Percentiles rank a stretch among this genome's conserved stretches.
phyloP scores from a whole-genome alignment of 2,113 vertebrate genomes.

The Sterrhoptilus dennistouni region DNA sequence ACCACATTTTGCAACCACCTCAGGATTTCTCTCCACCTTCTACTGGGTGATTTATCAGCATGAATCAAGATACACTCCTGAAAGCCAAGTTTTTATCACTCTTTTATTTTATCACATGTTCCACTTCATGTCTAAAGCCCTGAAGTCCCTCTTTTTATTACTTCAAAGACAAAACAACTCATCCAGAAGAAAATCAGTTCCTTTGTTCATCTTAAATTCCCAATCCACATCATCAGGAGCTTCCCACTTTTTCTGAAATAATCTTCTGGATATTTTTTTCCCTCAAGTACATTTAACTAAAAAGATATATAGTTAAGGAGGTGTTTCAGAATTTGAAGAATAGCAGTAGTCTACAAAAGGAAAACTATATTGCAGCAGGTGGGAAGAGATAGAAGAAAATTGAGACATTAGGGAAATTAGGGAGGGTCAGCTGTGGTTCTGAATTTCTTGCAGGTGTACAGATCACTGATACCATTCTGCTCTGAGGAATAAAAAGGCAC shows the following conservation, averaged over 20 bases:
- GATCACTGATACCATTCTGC: not conserved
- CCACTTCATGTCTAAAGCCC: not conserved
- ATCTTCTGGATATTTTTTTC: not conserved
- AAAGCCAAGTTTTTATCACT: not conserved
- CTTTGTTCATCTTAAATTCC: not conserved
- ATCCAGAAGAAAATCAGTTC: not conserved
- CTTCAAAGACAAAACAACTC: not conserved
- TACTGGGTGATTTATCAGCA: not conserved
- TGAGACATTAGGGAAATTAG: not conserved
- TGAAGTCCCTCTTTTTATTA: not conserved
- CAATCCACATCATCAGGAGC: not conserved
- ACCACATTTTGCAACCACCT: fast-evolving
- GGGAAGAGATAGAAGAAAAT: not conserved
- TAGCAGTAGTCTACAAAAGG: not conserved
- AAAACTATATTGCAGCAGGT: not conserved
- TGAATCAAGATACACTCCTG: not conserved
- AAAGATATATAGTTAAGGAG: not conserved
- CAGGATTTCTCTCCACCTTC: not conserved
- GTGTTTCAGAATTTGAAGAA: not conserved
- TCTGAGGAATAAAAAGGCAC: not conserved
- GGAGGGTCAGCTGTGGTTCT: not conserved
- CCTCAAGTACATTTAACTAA: not conserved
- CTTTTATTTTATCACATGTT: not conserved
- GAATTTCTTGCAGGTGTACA: not conserved
- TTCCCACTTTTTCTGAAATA: not conserved